Evolutionary conservation across 2,113 vertebrate species (phyloP), one percentile per base, ranked within the genome.

Genomic region (Ptilorrhoa leucosticta): DNA sequence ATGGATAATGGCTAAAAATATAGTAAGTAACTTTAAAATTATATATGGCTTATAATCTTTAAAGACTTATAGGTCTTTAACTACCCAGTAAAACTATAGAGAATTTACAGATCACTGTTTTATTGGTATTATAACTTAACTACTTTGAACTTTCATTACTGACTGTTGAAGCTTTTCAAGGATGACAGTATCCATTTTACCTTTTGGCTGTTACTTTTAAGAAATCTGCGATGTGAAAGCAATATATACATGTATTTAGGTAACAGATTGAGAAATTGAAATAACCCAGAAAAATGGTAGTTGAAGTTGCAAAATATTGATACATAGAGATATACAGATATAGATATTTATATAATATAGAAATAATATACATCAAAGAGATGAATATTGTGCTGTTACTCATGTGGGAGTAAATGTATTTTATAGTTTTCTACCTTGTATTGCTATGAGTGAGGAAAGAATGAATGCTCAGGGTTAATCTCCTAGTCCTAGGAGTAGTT

Each of bases 51-150:
- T 92, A 56, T 72, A 90, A 87, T 96, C 45, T 89, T 94, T 93
- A 92, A 26, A 81, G 57, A 51, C 47, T 92, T 95, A 94, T 70
- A 87, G 94, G 65, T 94, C 85, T 97, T 93, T 93, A 97, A 95
- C 56, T 88, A 51, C 44, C 35, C 60, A 61, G 78, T 97, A 97
- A 95, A 93, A 75, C 54, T 66, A 73, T 45, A 87, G 94, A 85
- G 68, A 95, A 96, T 94, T 97, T 96, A 91, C 72, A 92, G 91
- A 82, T 88, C 30, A 8, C 42, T 69, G 10, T 87, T 98, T 94
- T 90, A 93, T 83, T 96, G 83, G 28, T 45, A 22, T 84, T 84
- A 80, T 90, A 96, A 92, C 70, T 89, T 89, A 57, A 64, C 37
- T 23, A 40, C 16, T 71, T 90, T 76, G 80, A 92, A 96, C 37